Evolutionary conservation across 2,888 invertebrate species (phyloP).

Genomic region (Campoletis raptor): DNA sequence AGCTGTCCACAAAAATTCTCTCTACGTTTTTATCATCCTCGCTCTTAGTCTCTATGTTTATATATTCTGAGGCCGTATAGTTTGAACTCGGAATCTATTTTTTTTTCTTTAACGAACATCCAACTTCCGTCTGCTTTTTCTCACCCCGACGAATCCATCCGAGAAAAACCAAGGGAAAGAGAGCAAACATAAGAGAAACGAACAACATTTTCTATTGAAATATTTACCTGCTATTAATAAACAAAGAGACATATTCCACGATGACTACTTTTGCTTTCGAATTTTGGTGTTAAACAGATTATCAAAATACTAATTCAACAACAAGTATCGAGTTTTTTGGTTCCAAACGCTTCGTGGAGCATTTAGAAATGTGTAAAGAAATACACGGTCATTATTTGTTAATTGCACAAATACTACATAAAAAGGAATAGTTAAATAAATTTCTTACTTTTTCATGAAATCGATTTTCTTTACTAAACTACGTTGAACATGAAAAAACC

Average conservation of each 20-base stretch:
- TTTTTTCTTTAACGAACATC: constrained; percentile 26
- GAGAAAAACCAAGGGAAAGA: background rate
- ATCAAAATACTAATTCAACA: no score
- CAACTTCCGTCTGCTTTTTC: constrained; percentile 1
- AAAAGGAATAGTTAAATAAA: no score
- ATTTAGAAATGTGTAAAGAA: no score
- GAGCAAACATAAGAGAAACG: constrained; percentile 2
- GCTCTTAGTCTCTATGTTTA: background rate
- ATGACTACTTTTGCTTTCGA: background rate
- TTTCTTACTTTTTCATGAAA: no score
- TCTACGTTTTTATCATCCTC: constrained; percentile 7
- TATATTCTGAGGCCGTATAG: background rate
- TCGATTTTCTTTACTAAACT: no score
- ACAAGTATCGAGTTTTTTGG: no score
- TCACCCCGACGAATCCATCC: constrained; percentile 4
- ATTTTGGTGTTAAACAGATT: background rate
- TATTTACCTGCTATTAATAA: background rate
- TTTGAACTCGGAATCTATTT: constrained; percentile 20
- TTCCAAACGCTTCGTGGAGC: no score
- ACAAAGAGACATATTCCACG: background rate
- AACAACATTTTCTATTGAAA: background rate
- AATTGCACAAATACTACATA: no score
- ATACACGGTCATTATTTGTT: no score
- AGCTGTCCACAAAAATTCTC: constrained; percentile 38
- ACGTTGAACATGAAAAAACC: no score